phyloP scores from a whole-genome alignment of 2,888 invertebrate species.

The Cheilosia grossa region DNA sequence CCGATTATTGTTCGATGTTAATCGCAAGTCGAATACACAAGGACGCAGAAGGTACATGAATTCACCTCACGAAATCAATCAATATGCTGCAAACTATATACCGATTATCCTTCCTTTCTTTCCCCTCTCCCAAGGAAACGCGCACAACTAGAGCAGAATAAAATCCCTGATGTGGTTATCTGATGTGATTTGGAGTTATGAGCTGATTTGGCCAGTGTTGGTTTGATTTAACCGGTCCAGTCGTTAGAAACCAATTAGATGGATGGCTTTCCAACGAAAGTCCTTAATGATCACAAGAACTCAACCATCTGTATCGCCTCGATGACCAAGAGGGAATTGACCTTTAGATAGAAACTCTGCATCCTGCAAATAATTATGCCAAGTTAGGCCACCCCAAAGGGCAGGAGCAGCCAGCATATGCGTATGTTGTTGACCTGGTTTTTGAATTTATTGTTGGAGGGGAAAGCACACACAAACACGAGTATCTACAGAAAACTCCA shows the following conservation, averaged over 20 bases:
- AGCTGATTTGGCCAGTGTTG: slow-evolving; percentile 52
- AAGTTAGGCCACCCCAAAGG: background rate
- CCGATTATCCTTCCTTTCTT: background rate
- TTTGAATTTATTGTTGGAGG: slow-evolving; percentile 29
- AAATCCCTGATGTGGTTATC: slow-evolving; percentile 65
- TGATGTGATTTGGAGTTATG: slow-evolving; percentile 63
- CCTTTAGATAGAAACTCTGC: slow-evolving; percentile 25
- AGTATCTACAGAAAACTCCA: background rate
- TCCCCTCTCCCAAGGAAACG: background rate
- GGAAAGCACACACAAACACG: background rate
- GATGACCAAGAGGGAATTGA: background rate
- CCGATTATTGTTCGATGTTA: no score
- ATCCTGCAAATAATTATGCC: slow-evolving; percentile 23
- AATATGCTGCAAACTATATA: slow-evolving; percentile 35
- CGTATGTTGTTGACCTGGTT: slow-evolving; percentile 43
- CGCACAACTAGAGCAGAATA: slow-evolving; percentile 28
- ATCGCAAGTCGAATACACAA: background rate
- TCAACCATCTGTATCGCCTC: background rate
- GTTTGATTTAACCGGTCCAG: slow-evolving; percentile 15
- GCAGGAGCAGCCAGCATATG: slow-evolving; percentile 1
- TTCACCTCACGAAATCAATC: slow-evolving; percentile 74
- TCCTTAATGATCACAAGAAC: background rate
- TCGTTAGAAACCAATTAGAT: slow-evolving; percentile 27
- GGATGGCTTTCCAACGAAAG: background rate
- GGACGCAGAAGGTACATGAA: slow-evolving; percentile 11